Base-by-base conservation (phyloP, 2,888 invertebrate species). In the Drosophila niveifrons region DNA sequence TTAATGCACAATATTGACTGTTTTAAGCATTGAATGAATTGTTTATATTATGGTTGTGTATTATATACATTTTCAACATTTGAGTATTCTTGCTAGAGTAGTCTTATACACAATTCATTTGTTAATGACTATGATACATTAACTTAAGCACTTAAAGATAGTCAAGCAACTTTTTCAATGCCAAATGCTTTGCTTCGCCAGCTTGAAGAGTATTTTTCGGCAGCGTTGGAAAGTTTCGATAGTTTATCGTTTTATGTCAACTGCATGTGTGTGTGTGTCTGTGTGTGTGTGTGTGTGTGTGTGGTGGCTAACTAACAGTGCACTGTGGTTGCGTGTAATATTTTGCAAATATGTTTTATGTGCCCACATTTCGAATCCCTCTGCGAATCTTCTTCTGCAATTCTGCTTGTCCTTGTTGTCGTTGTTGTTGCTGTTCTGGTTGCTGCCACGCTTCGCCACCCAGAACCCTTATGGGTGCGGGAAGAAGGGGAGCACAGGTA, bases 261-360 rank as follows among this genome's bases (percentile, higher is more conserved):
- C n/a, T 50, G 51, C 55, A 50, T 17, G 13, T 10, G 10, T 29
- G 13, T 13, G n/a, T 13, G n/a, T 55, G 17, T 55, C 36, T 48
- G 17, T 43, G 31, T 41, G 9, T 48, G 11, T 31, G 17, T 39
- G n/a, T 39, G 47, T 44, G 8, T 18, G 48, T 44, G 57, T 65
- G 29, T 47, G 44, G 28, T 34, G 72, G 74, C 79, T 72, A 79
- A 82, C 81, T 86, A 86, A 75, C 81, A 66, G 58, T 57, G 61
- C 66, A 47, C 34, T 77, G 67, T 50, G 52, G 47, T 6, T 62
- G 66, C 72, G 73, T 75, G 75, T 72, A 75, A 82, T 85, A 83
- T 85, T 87, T 79, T 74, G 75, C 67, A 72, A 84, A 85, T 84
- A 85, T 84, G 87, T 70, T 84, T 80, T 84, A 82, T 77, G 82